phyloP scores from a whole-genome alignment of 2,888 invertebrate genomes.

The Camponotus fellah region DNA sequence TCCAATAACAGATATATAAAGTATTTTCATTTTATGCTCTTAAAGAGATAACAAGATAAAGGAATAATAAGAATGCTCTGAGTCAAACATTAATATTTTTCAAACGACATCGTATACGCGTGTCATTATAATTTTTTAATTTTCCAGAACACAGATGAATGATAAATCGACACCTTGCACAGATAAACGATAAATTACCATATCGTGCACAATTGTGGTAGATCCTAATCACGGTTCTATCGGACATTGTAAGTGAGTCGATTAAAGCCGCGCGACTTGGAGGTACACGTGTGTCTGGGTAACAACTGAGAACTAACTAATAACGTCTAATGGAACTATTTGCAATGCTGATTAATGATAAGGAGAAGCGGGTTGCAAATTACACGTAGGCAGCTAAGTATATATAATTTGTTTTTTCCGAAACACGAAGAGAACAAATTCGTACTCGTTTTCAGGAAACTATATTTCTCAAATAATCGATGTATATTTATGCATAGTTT shows the following conservation, averaged over 20 bases:
- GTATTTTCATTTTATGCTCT: neutral
- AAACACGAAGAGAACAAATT: too few relatives aligned
- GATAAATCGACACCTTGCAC: conserved; percentile 63
- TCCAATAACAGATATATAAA: too few relatives aligned
- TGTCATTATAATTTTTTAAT: conserved; percentile 26
- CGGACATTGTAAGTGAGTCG: conserved; percentile 73
- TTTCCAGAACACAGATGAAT: conserved; percentile 46
- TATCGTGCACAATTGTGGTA: conserved; percentile 47
- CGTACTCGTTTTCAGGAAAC: too few relatives aligned
- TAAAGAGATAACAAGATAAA: neutral
- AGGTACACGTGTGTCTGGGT: conserved; percentile 9
- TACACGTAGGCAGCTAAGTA: conserved; percentile 62
- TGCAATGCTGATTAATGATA: conserved; percentile 75
- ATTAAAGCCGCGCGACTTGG: conserved; percentile 53
- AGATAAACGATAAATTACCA: conserved; percentile 60
- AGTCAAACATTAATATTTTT: neutral
- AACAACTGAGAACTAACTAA: conserved; percentile 59
- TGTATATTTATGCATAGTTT: too few relatives aligned
- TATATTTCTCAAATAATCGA: too few relatives aligned
- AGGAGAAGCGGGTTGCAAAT: conserved; percentile 65
- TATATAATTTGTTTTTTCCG: too few relatives aligned
- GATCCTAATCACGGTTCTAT: conserved; percentile 66
- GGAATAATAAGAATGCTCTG: neutral
- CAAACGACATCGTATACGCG: neutral
- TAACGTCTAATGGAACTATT: conserved; percentile 73